Evolutionary conservation across 2,888 invertebrate genomes (phyloP).

Genomic region (Melanophora roralis): DNA sequence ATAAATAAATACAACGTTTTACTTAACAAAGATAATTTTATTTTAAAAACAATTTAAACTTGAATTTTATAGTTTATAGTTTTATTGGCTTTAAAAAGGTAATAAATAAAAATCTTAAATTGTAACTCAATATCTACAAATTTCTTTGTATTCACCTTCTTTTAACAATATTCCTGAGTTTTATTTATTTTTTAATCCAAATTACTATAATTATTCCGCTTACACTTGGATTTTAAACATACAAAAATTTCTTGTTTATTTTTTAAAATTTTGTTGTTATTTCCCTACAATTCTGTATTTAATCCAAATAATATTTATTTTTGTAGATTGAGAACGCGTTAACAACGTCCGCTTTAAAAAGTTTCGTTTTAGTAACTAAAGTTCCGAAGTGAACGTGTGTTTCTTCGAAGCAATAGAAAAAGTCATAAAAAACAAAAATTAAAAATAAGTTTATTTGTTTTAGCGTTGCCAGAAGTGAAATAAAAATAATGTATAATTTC

Average conservation of each 20-base stretch:
- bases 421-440: conserved; percentile 21
- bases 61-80: conserved; percentile 9
- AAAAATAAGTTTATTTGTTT: background rate
- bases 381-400: conserved; percentile 39
- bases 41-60: conserved; percentile 18
- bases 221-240: background rate
- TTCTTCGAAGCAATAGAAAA: conserved; percentile 37
- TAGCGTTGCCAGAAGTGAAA: no score
- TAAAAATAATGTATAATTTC: no score
- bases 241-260: background rate
- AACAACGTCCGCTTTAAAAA: conserved; percentile 70
- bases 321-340: conserved; percentile 48
- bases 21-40: conserved; percentile 35
- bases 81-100: background rate
- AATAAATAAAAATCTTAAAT: background rate
- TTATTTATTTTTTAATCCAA: background rate
- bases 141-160: conserved; percentile 25
- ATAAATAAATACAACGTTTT: conserved; percentile 9
- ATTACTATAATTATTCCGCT: conserved; percentile 13
- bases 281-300: background rate
- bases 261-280: background rate
- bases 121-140: background rate
- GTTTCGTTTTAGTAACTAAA: conserved; percentile 74
- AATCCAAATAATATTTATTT: conserved; percentile 26
- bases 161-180: conserved; percentile 17